These are phyloP conservation scores for Diadophis punctatus DNA, from an alignment of 2,113 vertebrate species.

Conservation along the genomic window DNA sequence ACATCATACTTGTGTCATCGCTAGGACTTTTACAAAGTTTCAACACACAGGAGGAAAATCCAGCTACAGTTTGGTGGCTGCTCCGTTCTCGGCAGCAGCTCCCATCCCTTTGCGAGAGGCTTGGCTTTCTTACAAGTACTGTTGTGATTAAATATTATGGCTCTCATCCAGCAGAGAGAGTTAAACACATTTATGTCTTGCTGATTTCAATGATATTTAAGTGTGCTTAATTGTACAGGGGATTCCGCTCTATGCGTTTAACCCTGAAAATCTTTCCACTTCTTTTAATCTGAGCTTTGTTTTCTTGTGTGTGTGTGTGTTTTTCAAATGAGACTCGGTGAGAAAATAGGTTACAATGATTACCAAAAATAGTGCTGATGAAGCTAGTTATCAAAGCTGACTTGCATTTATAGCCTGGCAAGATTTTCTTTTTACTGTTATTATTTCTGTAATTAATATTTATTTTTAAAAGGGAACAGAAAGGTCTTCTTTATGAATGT, in stretches of 20 bases:
- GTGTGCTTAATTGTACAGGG: background rate
- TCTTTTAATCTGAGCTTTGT: background rate
- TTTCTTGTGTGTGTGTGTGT: background rate
- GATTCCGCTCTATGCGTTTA: constrained; percentile 9
- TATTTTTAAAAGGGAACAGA: constrained; percentile 31
- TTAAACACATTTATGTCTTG: background rate
- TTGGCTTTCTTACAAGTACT: constrained; percentile 35
- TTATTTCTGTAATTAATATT: constrained; percentile 28
- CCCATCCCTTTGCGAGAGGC: constrained; percentile 58
- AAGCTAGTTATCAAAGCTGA: constrained; percentile 62
- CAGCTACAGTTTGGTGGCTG: constrained; percentile 45
- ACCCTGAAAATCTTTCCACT: constrained; percentile 16
- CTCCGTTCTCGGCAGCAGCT: constrained; percentile 57
- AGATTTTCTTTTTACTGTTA: constrained; percentile 51
- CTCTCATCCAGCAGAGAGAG: background rate
- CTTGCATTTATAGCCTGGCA: constrained; percentile 50
- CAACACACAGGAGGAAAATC: constrained; percentile 58
- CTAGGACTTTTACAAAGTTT: constrained; percentile 68
- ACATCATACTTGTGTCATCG: constrained; percentile 78
- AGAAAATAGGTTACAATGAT: constrained; percentile 60
- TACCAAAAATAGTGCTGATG: constrained; percentile 57
- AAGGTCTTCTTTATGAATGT: constrained; percentile 54
- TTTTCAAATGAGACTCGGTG: constrained; percentile 2
- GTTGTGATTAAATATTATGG: constrained; percentile 15
- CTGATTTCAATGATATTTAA: constrained; percentile 3